Evolutionary conservation across 2,113 vertebrate species (phyloP).

Genomic region (Xiphophorus couchianus): DNA sequence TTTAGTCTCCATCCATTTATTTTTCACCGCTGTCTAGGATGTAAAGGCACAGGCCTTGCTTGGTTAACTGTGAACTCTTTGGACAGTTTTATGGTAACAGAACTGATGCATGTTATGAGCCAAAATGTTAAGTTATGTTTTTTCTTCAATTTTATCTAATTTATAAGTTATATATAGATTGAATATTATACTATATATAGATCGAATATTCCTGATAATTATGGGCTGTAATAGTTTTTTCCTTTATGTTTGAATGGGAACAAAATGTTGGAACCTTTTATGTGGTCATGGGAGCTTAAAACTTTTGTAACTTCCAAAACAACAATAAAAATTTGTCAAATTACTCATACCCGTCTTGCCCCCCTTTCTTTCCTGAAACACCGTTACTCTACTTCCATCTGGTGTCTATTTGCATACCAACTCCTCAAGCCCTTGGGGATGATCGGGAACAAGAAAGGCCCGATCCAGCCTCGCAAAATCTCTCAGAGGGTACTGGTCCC

Average conservation of each 20-base stretch:
- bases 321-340: constrained; percentile 27
- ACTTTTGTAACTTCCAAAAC: constrained; percentile 3
- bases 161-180: not conserved
- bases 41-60: constrained; percentile 60
- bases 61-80: constrained; percentile 70
- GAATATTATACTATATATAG: not conserved
- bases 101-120: too few species aligned
- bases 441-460: constrained; percentile 28
- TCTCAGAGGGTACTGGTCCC: constrained; percentile 55
- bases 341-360: not conserved
- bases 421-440: constrained; percentile 37
- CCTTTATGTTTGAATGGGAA: not conserved
- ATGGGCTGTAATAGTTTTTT: not conserved
- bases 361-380: constrained; percentile 9
- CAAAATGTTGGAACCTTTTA: not conserved
- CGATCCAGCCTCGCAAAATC: constrained; percentile 66
- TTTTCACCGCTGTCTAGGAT: constrained; percentile 51
- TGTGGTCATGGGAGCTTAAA: not conserved
- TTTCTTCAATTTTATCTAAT: not conserved
- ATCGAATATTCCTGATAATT: not conserved
- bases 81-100: constrained; percentile 34
- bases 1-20: constrained; percentile 73
- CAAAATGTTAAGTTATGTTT: not conserved
- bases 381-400: constrained; percentile 59
- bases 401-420: constrained; percentile 65